Conservation (phyloP, 2,113 vertebrate genomes). For the Miniopterus natalensis region DNA sequence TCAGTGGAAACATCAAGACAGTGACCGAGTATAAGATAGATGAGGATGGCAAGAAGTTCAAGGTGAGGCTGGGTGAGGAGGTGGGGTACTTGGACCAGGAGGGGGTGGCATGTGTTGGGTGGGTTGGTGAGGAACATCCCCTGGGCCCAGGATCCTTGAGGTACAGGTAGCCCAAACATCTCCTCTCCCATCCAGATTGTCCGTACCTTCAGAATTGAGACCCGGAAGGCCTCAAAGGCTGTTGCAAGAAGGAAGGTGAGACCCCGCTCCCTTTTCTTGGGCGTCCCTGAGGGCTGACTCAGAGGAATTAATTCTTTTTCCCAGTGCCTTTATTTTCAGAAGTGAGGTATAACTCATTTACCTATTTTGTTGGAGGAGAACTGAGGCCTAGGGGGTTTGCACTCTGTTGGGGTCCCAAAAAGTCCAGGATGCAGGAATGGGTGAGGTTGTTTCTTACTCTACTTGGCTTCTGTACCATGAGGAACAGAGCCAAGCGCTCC, state of each 20-base stretch:
- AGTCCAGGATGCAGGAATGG: background rate
- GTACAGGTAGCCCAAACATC: background rate
- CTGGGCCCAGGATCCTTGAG: background rate
- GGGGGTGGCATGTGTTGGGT: background rate
- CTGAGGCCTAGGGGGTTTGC: background rate
- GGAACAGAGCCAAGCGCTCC: background rate
- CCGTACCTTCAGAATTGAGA: constrained; percentile 97
- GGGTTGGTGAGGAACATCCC: background rate
- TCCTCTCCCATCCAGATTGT: constrained; percentile 89
- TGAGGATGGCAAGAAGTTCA: constrained; percentile 95
- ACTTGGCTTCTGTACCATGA: background rate
- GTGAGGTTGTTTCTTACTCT: background rate
- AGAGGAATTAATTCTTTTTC: background rate
- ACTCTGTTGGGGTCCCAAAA: background rate
- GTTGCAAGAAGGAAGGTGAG: constrained; percentile 96
- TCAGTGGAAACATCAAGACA: constrained; percentile 97
- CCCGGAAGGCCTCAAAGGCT: constrained; percentile 96
- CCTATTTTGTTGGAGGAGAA: background rate
- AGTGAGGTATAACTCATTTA: background rate
- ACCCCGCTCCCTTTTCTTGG: background rate
- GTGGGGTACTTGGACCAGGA: fast-evolving
- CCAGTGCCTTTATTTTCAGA: background rate
- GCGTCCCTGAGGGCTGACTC: background rate
- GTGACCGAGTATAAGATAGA: constrained; percentile 96
- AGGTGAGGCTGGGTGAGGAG: constrained; percentile 87